phyloP scores from a whole-genome alignment of 2,797 vertebrate species.

The Coluber constrictor region DNA sequence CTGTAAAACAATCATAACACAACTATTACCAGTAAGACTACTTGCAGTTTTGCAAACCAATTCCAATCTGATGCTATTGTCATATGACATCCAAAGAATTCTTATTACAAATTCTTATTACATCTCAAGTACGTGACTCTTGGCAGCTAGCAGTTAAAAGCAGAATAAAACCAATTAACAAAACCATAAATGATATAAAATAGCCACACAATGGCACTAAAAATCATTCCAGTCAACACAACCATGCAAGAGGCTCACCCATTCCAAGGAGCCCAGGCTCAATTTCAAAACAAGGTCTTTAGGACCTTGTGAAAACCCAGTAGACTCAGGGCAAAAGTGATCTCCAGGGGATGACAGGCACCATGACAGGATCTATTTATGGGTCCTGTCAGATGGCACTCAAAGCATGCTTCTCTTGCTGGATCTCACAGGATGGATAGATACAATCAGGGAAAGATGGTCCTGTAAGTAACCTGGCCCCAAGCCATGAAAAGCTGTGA shows the following conservation, averaged over 20 bases:
- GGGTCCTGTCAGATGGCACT: neutral
- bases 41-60: neutral
- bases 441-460: neutral
- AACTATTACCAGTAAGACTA: neutral
- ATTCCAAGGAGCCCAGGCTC: neutral
- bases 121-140: neutral
- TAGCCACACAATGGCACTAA: neutral
- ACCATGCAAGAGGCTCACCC: neutral
- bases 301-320: neutral
- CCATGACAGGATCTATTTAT: neutral
- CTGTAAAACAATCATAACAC: neutral
- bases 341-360: neutral
- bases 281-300: neutral
- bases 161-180: neutral
- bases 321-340: neutral
- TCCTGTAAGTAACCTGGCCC: neutral
- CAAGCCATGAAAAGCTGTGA: neutral
- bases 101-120: neutral
- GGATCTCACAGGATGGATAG: neutral
- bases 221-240: neutral
- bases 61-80: neutral
- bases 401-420: neutral
- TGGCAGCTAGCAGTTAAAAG: neutral
- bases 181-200: neutral
- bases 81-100: neutral